Evolutionary conservation across 2,113 vertebrate species (phyloP), one percentile per base, ranked within the genome.

Genomic region (Lampris megalopsis): DNA sequence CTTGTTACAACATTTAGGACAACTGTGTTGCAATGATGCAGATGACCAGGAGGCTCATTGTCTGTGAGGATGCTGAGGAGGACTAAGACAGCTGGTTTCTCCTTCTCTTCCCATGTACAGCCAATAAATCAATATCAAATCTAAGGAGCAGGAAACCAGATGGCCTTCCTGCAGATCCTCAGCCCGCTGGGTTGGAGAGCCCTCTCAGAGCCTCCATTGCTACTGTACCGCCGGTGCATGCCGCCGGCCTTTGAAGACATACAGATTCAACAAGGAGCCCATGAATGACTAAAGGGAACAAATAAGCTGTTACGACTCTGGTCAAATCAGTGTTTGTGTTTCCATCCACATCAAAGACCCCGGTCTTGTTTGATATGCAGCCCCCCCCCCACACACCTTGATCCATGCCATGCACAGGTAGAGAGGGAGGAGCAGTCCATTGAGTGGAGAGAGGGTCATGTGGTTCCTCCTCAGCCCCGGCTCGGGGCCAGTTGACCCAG

Each of bases 271-370:
- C 91, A 84, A 89, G 87, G 79, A 79, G 88, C 68, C 90, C 86
- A 91, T 94, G 94, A 95, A 95, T 95, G 93, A 94, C 94, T 95
- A 94, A 94, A 94, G 93, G 90, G 93, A 93, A 95, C 94, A 95
- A 95, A 95, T 95, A 95, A 92, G 92, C 92, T 92, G 92, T 94
- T 95, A 95, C 91, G 90, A 94, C 92, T 92, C 82, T 86, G 84
- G 91, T 93, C 88, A 92, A 90, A 93, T 91, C 92, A 91, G 79
- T 93, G 91, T 94, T 94, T 94, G 92, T 93, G 89, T 94, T 94
- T 93, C 91, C 87, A 90, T 89, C 89, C 88, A 94, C 94, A 93
- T 95, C 94, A 95, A 95, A 95, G 93, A 75, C 84, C 60, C 2
- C 38, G 0, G 63, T 88, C 76, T 24, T 94, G 93, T 95, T 95